Base-by-base conservation (phyloP, 2,797 vertebrate species). In the Poecilia picta region DNA sequence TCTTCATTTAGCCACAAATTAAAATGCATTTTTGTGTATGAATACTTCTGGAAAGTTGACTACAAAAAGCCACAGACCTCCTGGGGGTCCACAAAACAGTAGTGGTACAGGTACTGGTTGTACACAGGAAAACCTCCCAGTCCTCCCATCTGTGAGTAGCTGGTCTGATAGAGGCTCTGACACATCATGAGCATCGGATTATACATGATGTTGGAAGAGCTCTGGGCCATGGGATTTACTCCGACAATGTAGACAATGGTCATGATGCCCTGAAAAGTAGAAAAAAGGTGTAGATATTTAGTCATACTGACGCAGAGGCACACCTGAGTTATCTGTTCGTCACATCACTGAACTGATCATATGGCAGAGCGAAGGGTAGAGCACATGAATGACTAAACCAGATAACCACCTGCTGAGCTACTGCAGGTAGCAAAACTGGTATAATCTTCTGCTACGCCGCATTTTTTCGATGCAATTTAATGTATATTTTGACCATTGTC, bases 91-190 rank as follows among this genome's bases (percentile, higher is more conserved):
- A 98, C 97, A 15, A 95, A 96, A 92, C 97, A 98, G 94, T 98
- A 98, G 88, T 98, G 97, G 93, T 97, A 97, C 43, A 98, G 94
- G 84, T 98, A 98, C 93, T 98, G 97, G 94, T 96, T 97, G 81
- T 96, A 81, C 2, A 95, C 81, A 12, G 94, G 86, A 84, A 97
- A 97, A 18, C 95, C 94, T 45, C 93, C 95, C 25, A 95, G 91
- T 53, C 94, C 95, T 31, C 95, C 95, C 93, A 95, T 95, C 78
- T 94, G 93, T 0, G 93, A 91, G 87, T 95, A 93, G 76, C 91
- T 85, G 80, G 88, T 93, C 84, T 95, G 94, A 70, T 96, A 96
- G 76, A 97, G 77, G 85, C 88, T 97, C 95, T 90, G 96, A 85
- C 97, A 98, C 94, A 97, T 93, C 94, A 96, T 80, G 1, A 97